A percentile compares a stretch with the other conserved stretches of the same genome.
These are phyloP conservation scores for Sepioteuthis lessoniana DNA, from an alignment of 2,888 invertebrate genomes.

Conservation along the genomic window DNA sequence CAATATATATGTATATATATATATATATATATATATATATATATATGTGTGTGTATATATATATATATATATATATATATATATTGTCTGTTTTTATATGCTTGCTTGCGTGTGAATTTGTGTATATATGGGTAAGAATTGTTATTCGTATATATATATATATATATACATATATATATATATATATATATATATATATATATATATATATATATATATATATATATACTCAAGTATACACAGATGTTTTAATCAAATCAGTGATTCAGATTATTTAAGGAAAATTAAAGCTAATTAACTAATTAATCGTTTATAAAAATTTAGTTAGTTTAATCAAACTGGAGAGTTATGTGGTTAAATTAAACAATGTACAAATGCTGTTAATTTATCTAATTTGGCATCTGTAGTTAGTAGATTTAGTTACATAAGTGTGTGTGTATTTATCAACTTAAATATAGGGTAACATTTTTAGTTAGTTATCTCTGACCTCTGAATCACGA, in stretches of 20 bases:
- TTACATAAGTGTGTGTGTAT: not conserved
- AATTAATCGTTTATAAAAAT: not conserved
- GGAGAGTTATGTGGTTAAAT: too few relatives aligned
- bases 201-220: not conserved
- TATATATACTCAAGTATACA: not conserved
- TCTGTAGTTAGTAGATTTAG: not conserved
- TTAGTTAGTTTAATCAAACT: too few relatives aligned
- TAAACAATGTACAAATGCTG: too few relatives aligned
- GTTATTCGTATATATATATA: too few relatives aligned
- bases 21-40: not conserved
- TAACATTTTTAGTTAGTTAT: not conserved
- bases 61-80: not conserved
- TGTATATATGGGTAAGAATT: too few relatives aligned
- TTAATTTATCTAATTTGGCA: too few relatives aligned
- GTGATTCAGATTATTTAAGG: too few relatives aligned
- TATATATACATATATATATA: constrained; percentile 16
- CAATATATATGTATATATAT: not conserved
- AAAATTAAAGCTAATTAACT: not conserved
- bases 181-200: not conserved
- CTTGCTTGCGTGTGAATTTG: too few relatives aligned
- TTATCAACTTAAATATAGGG: not conserved
- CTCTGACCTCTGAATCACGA: too few relatives aligned
- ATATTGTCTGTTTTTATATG: too few relatives aligned
- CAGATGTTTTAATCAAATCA: not conserved
- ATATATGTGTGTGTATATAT: constrained; percentile 14